Percentiles rank a stretch among this genome's conserved stretches.
Conservation (phyloP, 2,888 invertebrate genomes). For the Tenthredo notha region DNA sequence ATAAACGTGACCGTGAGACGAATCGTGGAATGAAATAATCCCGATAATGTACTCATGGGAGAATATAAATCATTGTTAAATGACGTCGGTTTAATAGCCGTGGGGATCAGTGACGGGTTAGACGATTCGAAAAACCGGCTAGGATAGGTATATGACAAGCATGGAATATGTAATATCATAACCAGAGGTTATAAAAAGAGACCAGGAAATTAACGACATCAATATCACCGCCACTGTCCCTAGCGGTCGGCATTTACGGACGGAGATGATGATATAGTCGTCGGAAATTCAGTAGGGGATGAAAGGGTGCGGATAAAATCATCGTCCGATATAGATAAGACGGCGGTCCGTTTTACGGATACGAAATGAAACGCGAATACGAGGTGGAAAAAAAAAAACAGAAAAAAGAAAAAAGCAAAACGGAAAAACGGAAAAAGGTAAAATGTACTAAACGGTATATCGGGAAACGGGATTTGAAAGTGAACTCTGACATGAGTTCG, state of each 20-base stretch:
- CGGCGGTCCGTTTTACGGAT: not conserved
- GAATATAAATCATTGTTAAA: not conserved
- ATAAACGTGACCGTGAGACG: not conserved
- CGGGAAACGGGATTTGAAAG: not conserved
- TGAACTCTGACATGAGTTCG: not conserved
- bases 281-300: not conserved
- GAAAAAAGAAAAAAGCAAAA: not conserved
- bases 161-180: constrained; percentile 25
- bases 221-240: constrained; percentile 10
- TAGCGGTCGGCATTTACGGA: not conserved
- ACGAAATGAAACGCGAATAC: not conserved
- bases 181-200: constrained; percentile 1
- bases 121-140: not conserved
- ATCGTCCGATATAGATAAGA: constrained; percentile 24
- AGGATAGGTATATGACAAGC: not conserved
- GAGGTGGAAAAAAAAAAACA: not conserved
- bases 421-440: no score
- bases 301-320: not conserved
- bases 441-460: not conserved
- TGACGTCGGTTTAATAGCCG: constrained; percentile 27
- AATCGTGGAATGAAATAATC: not conserved
- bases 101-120: not conserved
- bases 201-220: constrained; percentile 37
- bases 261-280: constrained; percentile 11
- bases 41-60: constrained; percentile 22